Evolutionary conservation across 2,888 invertebrate genomes (phyloP).

Genomic region (Andricus quercusramuli): DNA sequence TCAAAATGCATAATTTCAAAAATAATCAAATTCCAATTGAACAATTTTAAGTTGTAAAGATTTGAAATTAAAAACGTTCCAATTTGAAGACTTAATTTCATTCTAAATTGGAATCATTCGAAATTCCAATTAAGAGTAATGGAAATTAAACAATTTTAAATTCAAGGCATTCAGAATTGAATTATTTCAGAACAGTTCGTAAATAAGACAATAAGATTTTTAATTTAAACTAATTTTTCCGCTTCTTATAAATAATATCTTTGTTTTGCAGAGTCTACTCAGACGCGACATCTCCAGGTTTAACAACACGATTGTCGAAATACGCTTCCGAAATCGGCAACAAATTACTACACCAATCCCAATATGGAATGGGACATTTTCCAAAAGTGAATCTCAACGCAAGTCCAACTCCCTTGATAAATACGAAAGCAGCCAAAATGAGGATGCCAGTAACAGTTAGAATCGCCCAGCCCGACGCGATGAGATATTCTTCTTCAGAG

Average conservation of each 20-base stretch:
- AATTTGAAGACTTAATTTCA: too few species aligned
- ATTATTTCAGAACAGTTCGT: too few species aligned
- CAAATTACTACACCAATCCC: constrained; percentile 71
- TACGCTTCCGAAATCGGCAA: constrained; percentile 73
- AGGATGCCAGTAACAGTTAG: constrained; percentile 72
- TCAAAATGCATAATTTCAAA: too few species aligned
- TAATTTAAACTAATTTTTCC: neutral
- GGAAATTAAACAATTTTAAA: too few species aligned
- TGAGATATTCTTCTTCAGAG: constrained; percentile 63
- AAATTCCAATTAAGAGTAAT: too few species aligned
- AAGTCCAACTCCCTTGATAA: constrained; percentile 70
- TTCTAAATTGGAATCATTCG: too few species aligned
- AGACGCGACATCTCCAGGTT: constrained; percentile 74
- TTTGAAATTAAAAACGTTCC: too few species aligned
- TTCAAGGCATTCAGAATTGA: too few species aligned
- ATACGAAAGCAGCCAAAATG: constrained; percentile 63
- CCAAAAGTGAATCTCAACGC: constrained; percentile 74
- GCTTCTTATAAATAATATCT: neutral
- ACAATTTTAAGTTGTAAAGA: too few species aligned
- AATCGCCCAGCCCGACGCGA: constrained; percentile 70
- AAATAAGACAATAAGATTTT: neutral
- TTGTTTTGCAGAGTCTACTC: constrained; percentile 62
- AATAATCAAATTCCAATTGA: too few species aligned
- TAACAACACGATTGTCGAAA: constrained; percentile 71
- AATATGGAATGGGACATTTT: constrained; percentile 74